Evolutionary conservation across 2,113 vertebrate species (phyloP), one percentile per base, ranked within the genome.

Genomic region (Burhinus oedicnemus): DNA sequence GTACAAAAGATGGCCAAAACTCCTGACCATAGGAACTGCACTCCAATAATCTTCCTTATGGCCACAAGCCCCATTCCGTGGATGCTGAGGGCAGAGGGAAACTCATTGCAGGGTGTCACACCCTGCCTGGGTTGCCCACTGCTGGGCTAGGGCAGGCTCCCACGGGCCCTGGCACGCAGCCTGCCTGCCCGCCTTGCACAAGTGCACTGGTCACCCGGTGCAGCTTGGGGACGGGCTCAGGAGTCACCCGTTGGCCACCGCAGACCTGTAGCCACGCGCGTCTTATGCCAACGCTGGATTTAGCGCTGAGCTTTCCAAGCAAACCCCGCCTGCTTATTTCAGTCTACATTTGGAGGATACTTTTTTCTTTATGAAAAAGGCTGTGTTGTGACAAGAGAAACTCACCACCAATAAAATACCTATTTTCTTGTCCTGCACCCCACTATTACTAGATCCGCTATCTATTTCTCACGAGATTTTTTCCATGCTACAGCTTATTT

Each of bases 351-450:
- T 55, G 54, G 78, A 71, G 47, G 17, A 38, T 6, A 12, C 77
- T 54, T 52, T 51, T 87, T 85, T 42, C 60, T 54, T 22, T 58
- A 51, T 51, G 22, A 52, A 57, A 76, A 93, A 72, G 58, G 34
- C 58, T 85, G 8, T 58, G 65, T 83, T 92, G 76, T 93, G 83
- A 93, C 89, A 93, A 79, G 74, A 92, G 47, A 64, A 89, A 52
- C 69, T 42, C 47, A 32, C 21, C 74, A 69, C 49, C 23, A 38
- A 57, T 21, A 91, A 91, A 91, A 82, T 15, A 93, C 57, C 8
- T 44, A 68, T 95, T 87, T 96, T 91, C 77, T 91, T 90, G 74
- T 95, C 81, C 74, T 68, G 77, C 26, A 82, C 66, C 34, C 57
- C n/a, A 1, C 65, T 87, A 94, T 93, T 95, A 82, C 49, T 8